A percentile compares a stretch with the other conserved stretches of the same genome.
These are phyloP conservation scores for Sialia sialis DNA, from an alignment of 2,113 vertebrate species.

Conservation along the genomic window DNA sequence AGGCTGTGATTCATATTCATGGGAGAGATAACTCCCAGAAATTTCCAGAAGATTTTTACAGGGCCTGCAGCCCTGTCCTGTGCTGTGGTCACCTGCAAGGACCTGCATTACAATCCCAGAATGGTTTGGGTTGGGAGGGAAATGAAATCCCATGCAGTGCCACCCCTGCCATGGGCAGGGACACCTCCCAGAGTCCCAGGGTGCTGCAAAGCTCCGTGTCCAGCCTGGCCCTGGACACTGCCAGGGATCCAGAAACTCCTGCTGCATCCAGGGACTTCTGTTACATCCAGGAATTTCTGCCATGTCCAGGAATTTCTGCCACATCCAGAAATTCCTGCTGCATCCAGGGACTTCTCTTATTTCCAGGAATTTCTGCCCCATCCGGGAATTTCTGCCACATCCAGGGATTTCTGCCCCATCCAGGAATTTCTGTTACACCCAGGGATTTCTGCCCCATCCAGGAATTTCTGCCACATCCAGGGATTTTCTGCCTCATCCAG, in stretches of 20 bases:
- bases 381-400: neutral
- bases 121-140: neutral
- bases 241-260: neutral
- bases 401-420: neutral
- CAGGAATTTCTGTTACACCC: neutral
- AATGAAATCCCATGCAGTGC: accelerated
- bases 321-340: too few species aligned
- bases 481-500: neutral
- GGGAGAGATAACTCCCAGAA: neutral
- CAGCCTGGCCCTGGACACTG: accelerated
- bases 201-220: accelerated
- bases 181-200: neutral
- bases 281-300: too few species aligned
- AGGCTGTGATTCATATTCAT: neutral
- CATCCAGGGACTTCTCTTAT: neutral
- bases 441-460: neutral
- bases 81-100: neutral
- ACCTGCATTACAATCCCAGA: neutral
- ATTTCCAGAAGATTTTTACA: neutral
- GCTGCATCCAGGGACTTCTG: too few species aligned
- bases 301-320: neutral
- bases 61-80: neutral
- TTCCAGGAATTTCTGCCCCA: too few species aligned
- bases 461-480: neutral
- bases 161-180: neutral